A percentile compares a stretch with the other conserved stretches of the same genome.
Conservation (phyloP, 2,797 vertebrate genomes). For the Potorous gilbertii region DNA sequence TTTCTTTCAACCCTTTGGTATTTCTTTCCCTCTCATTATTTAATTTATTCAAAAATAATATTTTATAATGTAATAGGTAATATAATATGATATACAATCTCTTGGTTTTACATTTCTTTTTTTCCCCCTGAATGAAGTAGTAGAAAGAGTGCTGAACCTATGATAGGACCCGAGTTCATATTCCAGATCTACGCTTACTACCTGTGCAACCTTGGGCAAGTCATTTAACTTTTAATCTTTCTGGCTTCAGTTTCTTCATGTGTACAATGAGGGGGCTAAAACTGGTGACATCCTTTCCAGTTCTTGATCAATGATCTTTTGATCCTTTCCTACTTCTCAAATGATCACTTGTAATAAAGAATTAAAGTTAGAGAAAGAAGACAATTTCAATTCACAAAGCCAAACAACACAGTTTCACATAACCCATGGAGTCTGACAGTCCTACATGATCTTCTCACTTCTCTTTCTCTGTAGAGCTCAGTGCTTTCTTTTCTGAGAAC, state of each 20-base stretch:
- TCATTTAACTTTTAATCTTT: background rate
- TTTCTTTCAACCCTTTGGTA: too few species aligned
- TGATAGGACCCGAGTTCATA: background rate
- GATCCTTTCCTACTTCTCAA: too few species aligned
- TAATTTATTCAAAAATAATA: too few species aligned
- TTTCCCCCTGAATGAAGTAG: too few species aligned
- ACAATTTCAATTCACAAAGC: background rate
- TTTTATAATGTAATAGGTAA: slow-evolving; percentile 2
- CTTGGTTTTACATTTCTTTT: background rate
- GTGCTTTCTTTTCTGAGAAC: background rate
- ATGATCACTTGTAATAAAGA: background rate
- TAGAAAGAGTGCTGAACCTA: background rate
- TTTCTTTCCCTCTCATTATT: too few species aligned
- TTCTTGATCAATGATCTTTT: too few species aligned
- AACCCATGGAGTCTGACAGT: background rate
- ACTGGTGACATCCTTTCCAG: background rate
- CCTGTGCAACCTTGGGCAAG: background rate
- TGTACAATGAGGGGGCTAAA: background rate
- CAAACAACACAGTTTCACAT: background rate
- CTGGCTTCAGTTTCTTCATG: background rate
- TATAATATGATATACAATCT: background rate
- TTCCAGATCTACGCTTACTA: background rate
- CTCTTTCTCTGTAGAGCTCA: background rate
- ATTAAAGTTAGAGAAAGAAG: background rate
- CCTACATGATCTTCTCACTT: background rate